Conservation (phyloP, 1,140 invertebrate genomes). For the Ladona fulva region DNA sequence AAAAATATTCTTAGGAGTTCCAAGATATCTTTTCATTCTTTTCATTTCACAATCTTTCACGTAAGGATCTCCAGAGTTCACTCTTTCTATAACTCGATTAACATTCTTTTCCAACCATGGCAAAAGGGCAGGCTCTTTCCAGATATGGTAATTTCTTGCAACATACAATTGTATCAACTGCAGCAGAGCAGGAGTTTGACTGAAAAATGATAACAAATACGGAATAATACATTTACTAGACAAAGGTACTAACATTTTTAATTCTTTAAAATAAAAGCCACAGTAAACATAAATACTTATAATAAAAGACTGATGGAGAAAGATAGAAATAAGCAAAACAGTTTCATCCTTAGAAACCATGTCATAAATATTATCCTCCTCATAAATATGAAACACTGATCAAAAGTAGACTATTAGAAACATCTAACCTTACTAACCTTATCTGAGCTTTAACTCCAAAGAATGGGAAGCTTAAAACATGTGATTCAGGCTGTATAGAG, state of each 20-base stretch:
- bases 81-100: conserved; percentile 49
- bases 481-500: conserved; percentile 56
- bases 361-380: too few relatives aligned
- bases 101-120: conserved; percentile 69
- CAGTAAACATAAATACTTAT: too few relatives aligned
- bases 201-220: conserved; percentile 33
- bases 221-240: too few relatives aligned
- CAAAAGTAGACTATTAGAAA: too few relatives aligned
- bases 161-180: conserved; percentile 67
- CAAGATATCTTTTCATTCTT: conserved; percentile 51
- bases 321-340: too few relatives aligned
- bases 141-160: conserved; percentile 59
- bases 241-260: too few relatives aligned
- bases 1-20: conserved; percentile 58
- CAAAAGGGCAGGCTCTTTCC: conserved; percentile 69
- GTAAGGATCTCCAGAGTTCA: conserved; percentile 49
- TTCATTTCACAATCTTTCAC: conserved; percentile 52
- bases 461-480: conserved; percentile 45
- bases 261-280: too few relatives aligned
- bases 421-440: conserved; percentile 24
- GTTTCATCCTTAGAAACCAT: too few relatives aligned
- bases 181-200: conserved; percentile 53
- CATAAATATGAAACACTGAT: too few relatives aligned
- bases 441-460: conserved; percentile 29
- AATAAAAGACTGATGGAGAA: too few relatives aligned